Evolutionary conservation across 1,140 invertebrate species (phyloP).

Genomic region (Artemia franciscana): DNA sequence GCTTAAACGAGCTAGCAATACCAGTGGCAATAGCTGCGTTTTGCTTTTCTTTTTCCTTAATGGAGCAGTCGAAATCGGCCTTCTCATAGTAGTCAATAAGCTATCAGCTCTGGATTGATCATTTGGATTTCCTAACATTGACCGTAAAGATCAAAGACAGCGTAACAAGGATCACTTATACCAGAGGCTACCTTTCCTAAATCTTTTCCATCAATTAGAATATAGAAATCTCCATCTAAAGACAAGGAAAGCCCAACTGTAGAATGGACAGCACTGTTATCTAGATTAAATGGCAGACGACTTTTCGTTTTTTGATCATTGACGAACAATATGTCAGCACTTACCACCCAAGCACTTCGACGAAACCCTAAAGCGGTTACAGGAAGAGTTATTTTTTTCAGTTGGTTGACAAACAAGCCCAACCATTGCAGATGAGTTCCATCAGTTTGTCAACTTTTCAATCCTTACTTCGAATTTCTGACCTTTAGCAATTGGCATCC

Average conservation of each 20-base stretch:
- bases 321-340: constrained; percentile 46
- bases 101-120: neutral
- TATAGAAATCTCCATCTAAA: constrained; percentile 33
- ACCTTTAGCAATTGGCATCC: constrained; percentile 4
- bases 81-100: neutral
- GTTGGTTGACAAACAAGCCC: constrained; percentile 44
- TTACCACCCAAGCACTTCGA: constrained; percentile 46
- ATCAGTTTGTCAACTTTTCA: constrained; percentile 42
- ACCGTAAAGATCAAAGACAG: constrained; percentile 57
- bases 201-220: constrained; percentile 39
- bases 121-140: constrained; percentile 45
- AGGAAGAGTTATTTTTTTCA: constrained; percentile 36
- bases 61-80: constrained; percentile 1
- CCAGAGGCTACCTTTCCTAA: constrained; percentile 36
- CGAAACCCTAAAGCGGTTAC: constrained; percentile 45
- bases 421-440: constrained; percentile 51
- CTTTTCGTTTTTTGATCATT: constrained; percentile 48
- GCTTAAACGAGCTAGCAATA: constrained; percentile 10
- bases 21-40: constrained; percentile 2
- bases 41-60: constrained; percentile 4
- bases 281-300: constrained; percentile 37
- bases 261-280: constrained; percentile 32
- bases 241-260: constrained; percentile 40
- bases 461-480: constrained; percentile 32
- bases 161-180: constrained; percentile 30